Evolutionary conservation across 2,113 vertebrate species (phyloP).

Genomic region (Phaethornis superciliosus): DNA sequence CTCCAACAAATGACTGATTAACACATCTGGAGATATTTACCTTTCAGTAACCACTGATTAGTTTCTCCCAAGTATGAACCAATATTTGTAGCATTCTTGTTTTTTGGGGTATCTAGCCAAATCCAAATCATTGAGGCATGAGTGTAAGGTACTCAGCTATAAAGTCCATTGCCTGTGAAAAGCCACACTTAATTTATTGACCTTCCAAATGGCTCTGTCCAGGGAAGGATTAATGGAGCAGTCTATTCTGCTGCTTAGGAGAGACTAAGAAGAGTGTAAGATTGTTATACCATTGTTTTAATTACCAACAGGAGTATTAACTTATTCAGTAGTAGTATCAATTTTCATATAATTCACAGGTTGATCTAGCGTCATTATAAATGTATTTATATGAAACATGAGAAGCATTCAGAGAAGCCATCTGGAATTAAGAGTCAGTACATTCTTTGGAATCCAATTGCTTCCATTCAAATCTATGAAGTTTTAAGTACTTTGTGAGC

Average conservation of each 20-base stretch:
- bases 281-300: not conserved
- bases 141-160: not conserved
- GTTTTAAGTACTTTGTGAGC: not conserved
- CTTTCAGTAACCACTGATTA: not conserved
- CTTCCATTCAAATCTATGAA: not conserved
- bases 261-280: not conserved
- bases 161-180: not conserved
- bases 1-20: not conserved
- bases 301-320: not conserved
- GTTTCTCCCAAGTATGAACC: not conserved
- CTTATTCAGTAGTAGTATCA: not conserved
- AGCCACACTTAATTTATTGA: not conserved
- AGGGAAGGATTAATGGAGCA: not conserved
- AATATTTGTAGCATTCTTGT: not conserved
- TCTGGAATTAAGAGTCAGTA: not conserved
- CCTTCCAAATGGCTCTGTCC: not conserved
- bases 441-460: not conserved
- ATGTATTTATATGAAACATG: not conserved
- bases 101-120: not conserved
- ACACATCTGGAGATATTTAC: constrained; percentile 2
- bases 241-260: not conserved
- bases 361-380: not conserved
- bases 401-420: not conserved
- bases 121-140: not conserved
- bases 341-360: constrained; percentile 7